Conservation (phyloP, 1,140 invertebrate species). For the Halictus rubicundus region DNA sequence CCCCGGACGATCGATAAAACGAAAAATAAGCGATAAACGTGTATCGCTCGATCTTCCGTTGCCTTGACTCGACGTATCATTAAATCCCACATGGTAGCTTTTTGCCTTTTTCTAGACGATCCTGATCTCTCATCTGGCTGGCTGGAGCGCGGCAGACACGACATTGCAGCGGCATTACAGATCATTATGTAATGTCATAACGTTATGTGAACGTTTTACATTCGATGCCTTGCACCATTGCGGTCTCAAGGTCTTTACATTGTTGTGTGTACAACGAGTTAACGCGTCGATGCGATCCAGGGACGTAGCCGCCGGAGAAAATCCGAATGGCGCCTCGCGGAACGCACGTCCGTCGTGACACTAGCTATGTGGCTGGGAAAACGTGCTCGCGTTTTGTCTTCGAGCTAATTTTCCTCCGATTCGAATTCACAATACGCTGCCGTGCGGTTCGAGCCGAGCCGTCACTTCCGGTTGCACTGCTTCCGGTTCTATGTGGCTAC, state of each 20-base stretch:
- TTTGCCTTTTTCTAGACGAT: constrained; percentile 42
- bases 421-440: not conserved
- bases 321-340: constrained; percentile 22
- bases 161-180: constrained; percentile 64
- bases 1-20: constrained; percentile 39
- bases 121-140: constrained; percentile 55
- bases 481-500: not conserved
- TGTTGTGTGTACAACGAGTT: constrained; percentile 77
- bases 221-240: constrained; percentile 72
- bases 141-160: constrained; percentile 37
- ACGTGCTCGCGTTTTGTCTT: not conserved
- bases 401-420: not conserved
- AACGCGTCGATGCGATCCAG: constrained; percentile 67
- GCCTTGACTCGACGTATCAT: constrained; percentile 44
- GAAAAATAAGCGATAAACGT: constrained; percentile 36
- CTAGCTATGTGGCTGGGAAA: not conserved
- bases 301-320: constrained; percentile 60
- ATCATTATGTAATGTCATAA: constrained; percentile 74
- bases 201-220: constrained; percentile 73
- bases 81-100: constrained; percentile 22
- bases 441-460: not conserved
- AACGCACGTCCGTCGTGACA: not conserved
- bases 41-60: constrained; percentile 24
- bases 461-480: not conserved
- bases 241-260: constrained; percentile 76